Base-by-base conservation (phyloP, 1,140 invertebrate genomes). In the Drosophila erecta region DNA sequence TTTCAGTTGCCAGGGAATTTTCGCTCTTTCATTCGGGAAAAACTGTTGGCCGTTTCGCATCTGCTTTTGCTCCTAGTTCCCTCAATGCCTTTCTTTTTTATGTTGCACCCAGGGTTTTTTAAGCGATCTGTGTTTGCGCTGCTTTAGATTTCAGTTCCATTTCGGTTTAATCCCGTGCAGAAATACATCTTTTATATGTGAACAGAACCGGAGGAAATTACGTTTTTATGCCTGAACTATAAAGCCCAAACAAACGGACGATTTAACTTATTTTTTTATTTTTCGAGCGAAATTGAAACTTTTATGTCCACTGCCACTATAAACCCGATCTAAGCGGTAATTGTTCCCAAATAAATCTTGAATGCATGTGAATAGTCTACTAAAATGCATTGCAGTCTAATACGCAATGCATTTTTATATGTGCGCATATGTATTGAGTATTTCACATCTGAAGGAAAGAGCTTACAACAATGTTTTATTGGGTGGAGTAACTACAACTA, bases 1-100 rank as follows among this genome's bases (percentile, higher is more conserved):
- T 70, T 65, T 44, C 66, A 69, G 66, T 70, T 46, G 64, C 62
- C 66, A 70, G 56, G 66, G 64, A 47, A 70, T 70, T 65, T 65
- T n/a, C 33, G 15, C 8, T 37, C 33, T 27, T 22, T 46, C n/a
- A 38, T 44, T 41, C 46, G 51, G 24, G 57, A 62, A 74, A 75
- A 75, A 75, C 50, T 6, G 66, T 70, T 70, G 62, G 59, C 62
- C 64, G 43, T 70, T 69, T 55, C 49, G 17, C 62, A 66, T 70
- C 66, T 69, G 49, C 46, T 53, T 50, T 41, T 20, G 17, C 10
- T 22, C 4, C 49, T 66, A 47, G 30, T 43, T 69, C 22, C 30
- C 15, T 12, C 1, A 8, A 14, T 27, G 46, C 22, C 47, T 47
- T 70, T 20, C 20, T 44, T 44, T 46, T 17, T 17, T 17, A 1